Base-by-base conservation (phyloP, 2,113 vertebrate genomes). In the Thymallus thymallus region DNA sequence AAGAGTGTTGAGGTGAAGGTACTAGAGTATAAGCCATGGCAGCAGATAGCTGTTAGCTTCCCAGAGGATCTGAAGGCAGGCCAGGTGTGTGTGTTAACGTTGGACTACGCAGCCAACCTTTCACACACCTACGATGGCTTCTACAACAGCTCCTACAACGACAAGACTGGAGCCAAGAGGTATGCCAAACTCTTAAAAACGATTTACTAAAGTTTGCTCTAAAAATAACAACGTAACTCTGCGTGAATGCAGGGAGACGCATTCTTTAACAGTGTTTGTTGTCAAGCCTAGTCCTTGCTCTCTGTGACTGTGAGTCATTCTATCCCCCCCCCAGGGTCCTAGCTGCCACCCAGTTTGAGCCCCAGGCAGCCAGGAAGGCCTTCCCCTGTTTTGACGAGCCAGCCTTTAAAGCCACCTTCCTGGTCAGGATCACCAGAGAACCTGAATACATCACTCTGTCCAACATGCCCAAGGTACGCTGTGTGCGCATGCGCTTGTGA, bases 301-400 rank as follows among this genome's bases (percentile, higher is more conserved):
- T 41, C 35, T 41, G 35, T 41, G 35, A 10, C 35, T 41, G 29
- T 9, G 48, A 51, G 5, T 7, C 1, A 14, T 30, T 75, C n/a
- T 73, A 5, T n/a, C 9, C 18, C 9, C 24, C 68, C 73, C 29
- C 55, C 85, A 97, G 96, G 82, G 94, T 94, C 84, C 92, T 99
- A 77, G 96, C 95, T 84, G 96, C 96, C 69, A 99, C 98, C 73
- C 97, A 99, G 56, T 99, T 99, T 93, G 97, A 99, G 85, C 97
- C 98, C 1, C 81, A 96, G 56, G 93, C 93, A 75, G 97, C 97
- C 64, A 93, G 98, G 77, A 95, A 93, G 85, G 96, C 95, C 84
- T 99, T 99, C 90, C 98, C 98, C 0, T 99, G 98, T 89, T 99
- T 99, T 89, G 98, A 99, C 89, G 98, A 99, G 79, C 98, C 98